Evolutionary conservation across 2,888 invertebrate genomes (phyloP).

Genomic region (Caenorhabditis sp.): DNA sequence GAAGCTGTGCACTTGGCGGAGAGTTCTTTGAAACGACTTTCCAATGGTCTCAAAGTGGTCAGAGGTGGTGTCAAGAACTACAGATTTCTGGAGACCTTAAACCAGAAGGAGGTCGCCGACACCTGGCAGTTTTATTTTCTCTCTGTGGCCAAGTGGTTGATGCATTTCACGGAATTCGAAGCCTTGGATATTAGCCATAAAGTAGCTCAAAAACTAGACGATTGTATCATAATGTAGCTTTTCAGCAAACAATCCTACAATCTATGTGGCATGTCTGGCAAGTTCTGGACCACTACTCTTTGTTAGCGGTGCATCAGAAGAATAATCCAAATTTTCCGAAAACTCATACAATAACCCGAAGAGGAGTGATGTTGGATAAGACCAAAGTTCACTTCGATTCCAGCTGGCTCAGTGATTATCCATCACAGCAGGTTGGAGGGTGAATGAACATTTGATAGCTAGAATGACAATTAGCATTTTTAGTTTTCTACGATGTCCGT

Average conservation of each 20-base stretch:
- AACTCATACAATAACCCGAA: slow-evolving; percentile 4
- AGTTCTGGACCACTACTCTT: slow-evolving; percentile 2
- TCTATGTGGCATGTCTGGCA: slow-evolving; percentile 52
- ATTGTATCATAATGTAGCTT: neutral
- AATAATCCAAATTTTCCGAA: slow-evolving; percentile 28
- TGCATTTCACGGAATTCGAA: slow-evolving; percentile 60
- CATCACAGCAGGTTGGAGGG: slow-evolving; percentile 4
- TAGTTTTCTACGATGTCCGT: slow-evolving; percentile 25
- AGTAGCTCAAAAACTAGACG: slow-evolving; percentile 2
- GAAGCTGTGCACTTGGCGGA: neutral
- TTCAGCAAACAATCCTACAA: slow-evolving; percentile 56
- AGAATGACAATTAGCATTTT: slow-evolving; percentile 5
- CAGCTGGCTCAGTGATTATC: slow-evolving; percentile 32
- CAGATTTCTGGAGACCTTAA: neutral
- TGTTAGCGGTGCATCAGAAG: neutral
- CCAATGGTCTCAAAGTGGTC: slow-evolving; percentile 6
- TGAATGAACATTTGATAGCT: neutral
- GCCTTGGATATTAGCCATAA: slow-evolving; percentile 35
- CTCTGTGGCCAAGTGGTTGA: slow-evolving; percentile 54
- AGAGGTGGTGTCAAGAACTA: slow-evolving; percentile 12
- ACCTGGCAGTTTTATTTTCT: slow-evolving; percentile 46
- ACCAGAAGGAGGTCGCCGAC: neutral
- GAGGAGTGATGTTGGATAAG: slow-evolving; percentile 17
- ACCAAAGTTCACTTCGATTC: slow-evolving; percentile 19
- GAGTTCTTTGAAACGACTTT: neutral